Evolutionary conservation across 2,113 vertebrate species (phyloP).

Genomic region (Eptesicus fuscus): DNA sequence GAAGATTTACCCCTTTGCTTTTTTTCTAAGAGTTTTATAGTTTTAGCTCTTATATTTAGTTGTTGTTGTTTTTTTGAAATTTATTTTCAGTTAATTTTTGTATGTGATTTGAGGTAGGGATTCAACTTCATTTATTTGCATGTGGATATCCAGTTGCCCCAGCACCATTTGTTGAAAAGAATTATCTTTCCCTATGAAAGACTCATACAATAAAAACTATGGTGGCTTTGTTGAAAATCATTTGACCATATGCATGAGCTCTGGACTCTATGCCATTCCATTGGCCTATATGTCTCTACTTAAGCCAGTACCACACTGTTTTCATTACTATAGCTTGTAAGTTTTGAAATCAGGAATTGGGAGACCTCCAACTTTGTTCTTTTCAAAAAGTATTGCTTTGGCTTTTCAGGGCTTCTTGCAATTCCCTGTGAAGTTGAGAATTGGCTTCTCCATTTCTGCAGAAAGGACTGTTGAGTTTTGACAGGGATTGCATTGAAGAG

Average conservation of each 20-base stretch:
- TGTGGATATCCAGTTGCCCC: neutral
- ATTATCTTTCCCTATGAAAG: neutral
- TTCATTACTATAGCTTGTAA: neutral
- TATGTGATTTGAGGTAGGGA: neutral
- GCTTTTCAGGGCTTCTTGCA: neutral
- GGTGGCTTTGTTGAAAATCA: neutral
- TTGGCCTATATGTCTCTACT: neutral
- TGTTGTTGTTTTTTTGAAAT: neutral
- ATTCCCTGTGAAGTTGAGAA: neutral
- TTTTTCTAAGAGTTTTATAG: neutral
- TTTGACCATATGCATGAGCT: neutral
- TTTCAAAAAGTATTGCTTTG: neutral
- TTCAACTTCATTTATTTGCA: neutral
- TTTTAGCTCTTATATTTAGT: neutral
- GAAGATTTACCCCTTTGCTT: neutral
- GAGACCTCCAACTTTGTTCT: neutral
- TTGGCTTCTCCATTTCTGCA: neutral
- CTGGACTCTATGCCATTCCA: neutral
- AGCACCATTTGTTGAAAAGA: neutral
- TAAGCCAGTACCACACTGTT: neutral
- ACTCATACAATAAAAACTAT: neutral
- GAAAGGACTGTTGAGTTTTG: neutral
- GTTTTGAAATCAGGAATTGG: conserved; percentile 8
- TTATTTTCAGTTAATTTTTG: neutral
- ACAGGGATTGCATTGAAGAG: neutral